Evolutionary conservation across 2,113 vertebrate genomes (phyloP), one percentile per base, ranked within the genome.

Genomic region (Hypomesus transpacificus): DNA sequence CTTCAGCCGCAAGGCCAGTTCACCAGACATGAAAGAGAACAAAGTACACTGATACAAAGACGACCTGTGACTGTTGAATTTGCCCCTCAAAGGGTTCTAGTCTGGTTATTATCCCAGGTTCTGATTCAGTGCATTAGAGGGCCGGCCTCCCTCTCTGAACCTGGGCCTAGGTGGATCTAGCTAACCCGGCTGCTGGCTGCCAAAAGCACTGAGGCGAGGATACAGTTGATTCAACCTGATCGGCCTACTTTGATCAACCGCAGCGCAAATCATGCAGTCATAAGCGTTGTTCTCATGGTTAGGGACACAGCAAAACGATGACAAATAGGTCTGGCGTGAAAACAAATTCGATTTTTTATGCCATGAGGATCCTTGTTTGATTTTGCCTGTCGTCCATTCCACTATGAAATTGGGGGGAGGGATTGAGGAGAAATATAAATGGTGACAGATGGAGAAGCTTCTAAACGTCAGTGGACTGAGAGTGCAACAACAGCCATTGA

Each of bases 401-500:
- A 66, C 75, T 76, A 69, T 74, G 67, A 71, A 75, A 79, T 52
- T 56, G 75, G 80, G 14, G 24, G 69, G 54, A 72, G 71, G 22
- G 13, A 77, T 17, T 6, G 8, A 75, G 59, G 3, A 61, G 59
- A 67, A 26, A 63, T 28, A 59, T 39, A 31, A 60, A 26, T 63
- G 39, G 72, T 71, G 84, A 6, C 7, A 62, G 68, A 62, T 26
- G 50, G 73, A 73, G 76, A 80, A 58, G 46, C 69, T 81, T 74
- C 70, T 80, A 52, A 68, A 86, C 87, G 82, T 82, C 71, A 76
- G 59, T 70, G 74, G 75, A 71, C 72, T 63, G 81, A 67, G 61
- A 80, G 78, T 78, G 68, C 83, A 70, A 81, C 68, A 83, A 66
- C 74, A 83, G 80, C 71, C 69, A 80, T 46, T 7, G 13, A 85